Evolutionary conservation across 92 coral and sea anemone genomes (phyloP), one percentile per base, ranked within the genome.

Genomic region (Phenganax stokvisi): DNA sequence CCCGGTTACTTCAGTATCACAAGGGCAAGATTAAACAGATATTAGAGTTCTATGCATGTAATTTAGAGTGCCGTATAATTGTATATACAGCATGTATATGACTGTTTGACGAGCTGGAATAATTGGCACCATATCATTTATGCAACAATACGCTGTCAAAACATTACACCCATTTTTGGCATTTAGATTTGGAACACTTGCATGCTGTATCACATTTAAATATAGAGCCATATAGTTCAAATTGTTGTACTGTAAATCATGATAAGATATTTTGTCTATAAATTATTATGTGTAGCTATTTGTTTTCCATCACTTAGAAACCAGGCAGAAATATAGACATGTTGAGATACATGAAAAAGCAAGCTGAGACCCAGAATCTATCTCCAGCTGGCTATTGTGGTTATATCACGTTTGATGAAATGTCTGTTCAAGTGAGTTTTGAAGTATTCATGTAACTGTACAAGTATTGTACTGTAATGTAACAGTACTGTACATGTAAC

Each of bases 301-400:
- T 12, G 28, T 51, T 15, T 15, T 47, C 31, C n/a, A 71, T 47
- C 11, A 12, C 51, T 8, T 15, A 71, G 75, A 71, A 71, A 20
- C 75, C 75, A 71, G 75, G 75, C 13, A 71, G 75, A 71, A 71
- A 71, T 44, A 9, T 71, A n/a, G 75, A 71, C 17, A 71, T 71
- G 75, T 51, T 71, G 13, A 71, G 57, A 20, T 20, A 71, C 30
- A 71, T 71, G 75, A 71, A 71, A 16, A 9, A 8, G 57, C 75
- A 71, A 71, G 75, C 75, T 51, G 56, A 71, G 29, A 51, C 16
- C 55, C 75, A 71, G 56, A 51, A 71, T 31, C 11, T 31, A 71
- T 10, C 75, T 47, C 75, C 75, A 47, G 75, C 75, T 7, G 75
- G 75, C 51, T 16, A 37, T 20, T 71, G 75, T 53, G 75, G 75